These are phyloP conservation scores for Callorhinus ursinus DNA, from an alignment of 2,113 vertebrate species.

Conservation along the genomic window DNA sequence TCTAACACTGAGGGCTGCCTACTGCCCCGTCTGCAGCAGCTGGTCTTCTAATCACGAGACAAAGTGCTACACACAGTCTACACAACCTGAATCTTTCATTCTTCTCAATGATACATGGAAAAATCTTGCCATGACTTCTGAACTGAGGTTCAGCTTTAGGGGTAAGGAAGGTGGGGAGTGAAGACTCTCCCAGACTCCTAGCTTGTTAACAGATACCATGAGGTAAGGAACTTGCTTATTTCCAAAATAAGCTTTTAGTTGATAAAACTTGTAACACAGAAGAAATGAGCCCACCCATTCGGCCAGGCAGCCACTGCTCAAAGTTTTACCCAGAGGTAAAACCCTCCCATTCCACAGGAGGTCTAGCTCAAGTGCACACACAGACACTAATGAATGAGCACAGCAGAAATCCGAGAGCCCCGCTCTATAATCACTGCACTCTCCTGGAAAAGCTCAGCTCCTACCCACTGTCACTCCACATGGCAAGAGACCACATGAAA, in stretches of 20 bases:
- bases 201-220: background rate
- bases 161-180: background rate
- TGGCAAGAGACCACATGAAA: constrained; percentile 45
- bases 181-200: background rate
- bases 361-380: background rate
- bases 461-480: constrained; percentile 33
- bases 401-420: constrained; percentile 41
- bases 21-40: background rate
- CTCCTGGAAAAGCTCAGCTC: constrained; percentile 59
- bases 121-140: background rate
- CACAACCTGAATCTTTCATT: background rate
- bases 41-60: background rate
- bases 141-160: background rate
- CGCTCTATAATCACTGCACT: background rate
- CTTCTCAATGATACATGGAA: background rate
- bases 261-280: constrained; percentile 4
- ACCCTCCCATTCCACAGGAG: constrained; percentile 23
- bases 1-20: background rate
- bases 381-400: background rate
- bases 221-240: background rate
- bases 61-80: background rate
- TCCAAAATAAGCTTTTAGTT: constrained; percentile 35
- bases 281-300: constrained; percentile 42
- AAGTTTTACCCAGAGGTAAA: background rate
- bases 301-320: background rate